phyloP scores from a whole-genome alignment of 2,888 invertebrate genomes.

The Sinohyriopsis cumingii region DNA sequence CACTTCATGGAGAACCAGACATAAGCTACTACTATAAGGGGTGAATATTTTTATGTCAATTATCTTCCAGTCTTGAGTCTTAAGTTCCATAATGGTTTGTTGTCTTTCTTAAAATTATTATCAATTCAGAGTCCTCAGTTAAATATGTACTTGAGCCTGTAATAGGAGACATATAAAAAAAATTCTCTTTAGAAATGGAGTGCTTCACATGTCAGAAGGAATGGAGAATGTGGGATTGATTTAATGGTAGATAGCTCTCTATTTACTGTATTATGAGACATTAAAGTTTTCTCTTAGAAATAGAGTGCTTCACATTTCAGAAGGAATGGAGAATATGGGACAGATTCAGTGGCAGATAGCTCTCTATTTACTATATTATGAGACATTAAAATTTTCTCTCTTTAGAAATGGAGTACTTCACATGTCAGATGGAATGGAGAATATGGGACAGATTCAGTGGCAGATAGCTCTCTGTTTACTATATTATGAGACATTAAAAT shows the following conservation, averaged over 20 bases:
- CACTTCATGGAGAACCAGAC: no score
- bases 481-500: no score
- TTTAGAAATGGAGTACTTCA: slow-evolving; percentile 75
- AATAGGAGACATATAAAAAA: no score
- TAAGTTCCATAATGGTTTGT: no score
- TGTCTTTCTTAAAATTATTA: no score
- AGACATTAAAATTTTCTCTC: slow-evolving; percentile 67
- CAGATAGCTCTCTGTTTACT: slow-evolving; percentile 64
- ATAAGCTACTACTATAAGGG: no score
- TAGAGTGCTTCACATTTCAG: slow-evolving; percentile 79
- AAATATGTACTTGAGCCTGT: no score
- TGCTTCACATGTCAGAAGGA: slow-evolving; percentile 81
- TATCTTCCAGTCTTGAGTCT: no score
- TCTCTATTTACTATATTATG: slow-evolving; percentile 65
- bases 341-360: slow-evolving; percentile 64
- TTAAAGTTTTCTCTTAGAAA: slow-evolving; percentile 67
- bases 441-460: slow-evolving; percentile 64
- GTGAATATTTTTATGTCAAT: no score
- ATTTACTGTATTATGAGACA: slow-evolving; percentile 65
- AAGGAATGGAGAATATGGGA: slow-evolving; percentile 74
- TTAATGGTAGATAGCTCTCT: slow-evolving; percentile 66
- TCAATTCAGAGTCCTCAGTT: no score
- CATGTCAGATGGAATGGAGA: slow-evolving; percentile 78
- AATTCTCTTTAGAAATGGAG: slow-evolving; percentile 74
- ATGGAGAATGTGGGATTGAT: slow-evolving; percentile 62